phyloP scores from a whole-genome alignment of 1,140 invertebrate genomes.

The Armadillidium nasatum region DNA sequence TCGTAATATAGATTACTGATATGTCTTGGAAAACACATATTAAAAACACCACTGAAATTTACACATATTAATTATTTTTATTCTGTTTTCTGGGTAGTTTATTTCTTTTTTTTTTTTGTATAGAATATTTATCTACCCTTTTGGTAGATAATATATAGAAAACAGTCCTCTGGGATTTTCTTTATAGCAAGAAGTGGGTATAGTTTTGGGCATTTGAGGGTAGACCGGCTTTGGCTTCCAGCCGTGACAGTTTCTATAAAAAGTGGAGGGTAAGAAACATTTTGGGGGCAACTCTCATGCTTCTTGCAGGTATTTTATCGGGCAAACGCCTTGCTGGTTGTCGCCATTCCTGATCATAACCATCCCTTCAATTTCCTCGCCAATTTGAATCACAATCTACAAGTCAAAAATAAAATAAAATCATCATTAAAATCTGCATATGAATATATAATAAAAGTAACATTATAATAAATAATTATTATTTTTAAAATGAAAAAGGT shows the following conservation, averaged over 20 bases:
- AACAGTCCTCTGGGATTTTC: conserved; percentile 2
- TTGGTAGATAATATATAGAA: conserved; percentile 7
- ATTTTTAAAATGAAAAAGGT: no score
- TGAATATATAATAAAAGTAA: no score
- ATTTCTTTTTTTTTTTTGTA: not conserved
- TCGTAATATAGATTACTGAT: no score
- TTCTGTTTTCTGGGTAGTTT: no score
- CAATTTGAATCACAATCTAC: conserved; percentile 65
- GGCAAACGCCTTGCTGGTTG: conserved; percentile 72
- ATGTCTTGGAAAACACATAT: no score
- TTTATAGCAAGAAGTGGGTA: not conserved
- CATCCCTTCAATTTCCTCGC: conserved; percentile 85
- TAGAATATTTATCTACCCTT: not conserved
- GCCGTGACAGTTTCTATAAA: conserved; percentile 14
- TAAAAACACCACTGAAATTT: no score
- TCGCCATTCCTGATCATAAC: conserved; percentile 85
- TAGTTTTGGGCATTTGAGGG: not conserved
- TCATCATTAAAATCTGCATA: no score
- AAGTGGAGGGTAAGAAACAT: conserved; percentile 1
- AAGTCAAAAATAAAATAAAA: conserved; percentile 13
- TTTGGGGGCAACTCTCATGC: conserved; percentile 47
- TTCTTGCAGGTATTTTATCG: conserved; percentile 55
- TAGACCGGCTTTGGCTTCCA: conserved; percentile 3
- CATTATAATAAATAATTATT: no score
- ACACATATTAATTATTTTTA: no score